Evolutionary conservation across 2,113 vertebrate genomes (phyloP).

Genomic region (Pangasianodon hypophthalmus): DNA sequence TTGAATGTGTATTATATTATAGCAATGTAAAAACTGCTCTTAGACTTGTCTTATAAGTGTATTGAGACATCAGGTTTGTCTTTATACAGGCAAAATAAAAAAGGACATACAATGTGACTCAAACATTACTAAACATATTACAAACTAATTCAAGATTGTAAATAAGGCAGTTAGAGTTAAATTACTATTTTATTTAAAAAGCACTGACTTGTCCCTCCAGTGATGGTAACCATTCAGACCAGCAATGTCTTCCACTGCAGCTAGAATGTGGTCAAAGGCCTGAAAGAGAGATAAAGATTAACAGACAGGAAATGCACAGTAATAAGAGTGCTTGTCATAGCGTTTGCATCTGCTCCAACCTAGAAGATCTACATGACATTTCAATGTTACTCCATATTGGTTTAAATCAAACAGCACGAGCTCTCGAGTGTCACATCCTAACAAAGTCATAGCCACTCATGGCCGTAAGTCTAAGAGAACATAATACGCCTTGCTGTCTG

Average conservation of each 20-base stretch:
- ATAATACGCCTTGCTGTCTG: not conserved
- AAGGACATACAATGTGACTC: not conserved
- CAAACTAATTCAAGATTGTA: not conserved
- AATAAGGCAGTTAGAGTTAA: not conserved
- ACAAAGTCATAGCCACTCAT: not conserved
- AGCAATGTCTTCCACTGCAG: slow-evolving; percentile 94
- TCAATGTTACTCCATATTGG: not conserved
- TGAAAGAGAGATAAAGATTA: slow-evolving; percentile 60
- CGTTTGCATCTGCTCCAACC: not conserved
- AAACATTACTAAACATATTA: too few relatives aligned
- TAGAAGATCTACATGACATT: not conserved
- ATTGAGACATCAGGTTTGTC: not conserved
- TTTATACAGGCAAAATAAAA: not conserved
- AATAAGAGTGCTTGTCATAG: not conserved
- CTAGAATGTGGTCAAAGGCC: slow-evolving; percentile 97
- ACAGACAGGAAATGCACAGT: not conserved
- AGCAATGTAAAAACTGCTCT: not conserved
- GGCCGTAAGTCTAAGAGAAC: not conserved
- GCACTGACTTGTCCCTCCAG: slow-evolving; percentile 94
- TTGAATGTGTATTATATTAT: not conserved
- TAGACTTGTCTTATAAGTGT: not conserved
- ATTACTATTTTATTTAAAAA: not conserved
- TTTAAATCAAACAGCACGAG: not conserved
- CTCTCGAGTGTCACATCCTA: not conserved
- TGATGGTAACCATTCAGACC: slow-evolving; percentile 95